phyloP scores from a whole-genome alignment of 2,113 vertebrate genomes.

The Todiramphus chloris region DNA sequence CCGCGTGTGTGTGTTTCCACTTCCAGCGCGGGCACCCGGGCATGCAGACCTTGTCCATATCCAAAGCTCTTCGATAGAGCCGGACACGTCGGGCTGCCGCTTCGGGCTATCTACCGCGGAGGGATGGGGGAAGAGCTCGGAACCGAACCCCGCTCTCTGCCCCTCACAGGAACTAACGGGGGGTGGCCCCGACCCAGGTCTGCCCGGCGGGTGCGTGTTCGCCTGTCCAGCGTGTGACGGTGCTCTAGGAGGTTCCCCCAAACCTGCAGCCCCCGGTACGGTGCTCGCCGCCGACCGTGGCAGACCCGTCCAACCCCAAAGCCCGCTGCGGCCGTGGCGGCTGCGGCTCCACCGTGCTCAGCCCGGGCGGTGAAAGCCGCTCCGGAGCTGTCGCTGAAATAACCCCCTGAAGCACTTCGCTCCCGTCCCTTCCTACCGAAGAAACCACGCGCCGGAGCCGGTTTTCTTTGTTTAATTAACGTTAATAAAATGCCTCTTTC shows the following conservation, averaged over 20 bases:
- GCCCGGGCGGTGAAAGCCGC: not conserved
- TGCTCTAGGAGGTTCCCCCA: not conserved
- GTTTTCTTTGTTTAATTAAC: not conserved
- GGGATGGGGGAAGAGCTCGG: not conserved
- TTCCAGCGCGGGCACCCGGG: not conserved
- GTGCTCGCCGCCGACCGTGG: too few species aligned
- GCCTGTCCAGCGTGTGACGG: not conserved
- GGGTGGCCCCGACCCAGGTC: not conserved
- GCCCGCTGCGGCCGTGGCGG: not conserved
- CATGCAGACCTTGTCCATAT: fast-evolving
- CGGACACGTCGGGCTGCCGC: not conserved
- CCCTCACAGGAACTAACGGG: not conserved
- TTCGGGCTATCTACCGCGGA: not conserved
- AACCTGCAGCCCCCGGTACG: not conserved
- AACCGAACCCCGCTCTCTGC: not conserved
- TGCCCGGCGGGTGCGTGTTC: not conserved
- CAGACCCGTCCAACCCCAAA: not conserved
- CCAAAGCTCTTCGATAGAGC: fast-evolving
- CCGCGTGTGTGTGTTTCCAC: not conserved
- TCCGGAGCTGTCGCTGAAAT: not conserved
- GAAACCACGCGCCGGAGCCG: not conserved
- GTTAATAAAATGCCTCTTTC: not conserved
- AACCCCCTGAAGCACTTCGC: not conserved
- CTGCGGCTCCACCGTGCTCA: not conserved
- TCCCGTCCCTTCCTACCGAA: not conserved